These are phyloP conservation scores for Philaethria dido DNA, from an alignment of 2,888 invertebrate genomes.

Conservation along the genomic window DNA sequence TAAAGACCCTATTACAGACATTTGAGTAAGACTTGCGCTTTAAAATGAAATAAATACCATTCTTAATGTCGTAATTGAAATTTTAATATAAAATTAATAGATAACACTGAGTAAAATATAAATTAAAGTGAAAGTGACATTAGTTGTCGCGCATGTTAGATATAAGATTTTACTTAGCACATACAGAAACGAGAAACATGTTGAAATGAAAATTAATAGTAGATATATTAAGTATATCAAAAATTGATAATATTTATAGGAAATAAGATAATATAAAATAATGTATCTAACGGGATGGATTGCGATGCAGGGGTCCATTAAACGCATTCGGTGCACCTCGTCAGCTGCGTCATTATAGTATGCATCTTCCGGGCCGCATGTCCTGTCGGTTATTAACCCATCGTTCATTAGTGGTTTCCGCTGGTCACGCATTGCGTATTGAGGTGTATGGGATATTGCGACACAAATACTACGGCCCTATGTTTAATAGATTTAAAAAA, in stretches of 20 bases:
- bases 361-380: conserved; percentile 59
- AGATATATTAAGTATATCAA: not conserved
- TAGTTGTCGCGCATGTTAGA: too few relatives aligned
- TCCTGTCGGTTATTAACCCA: conserved; percentile 72
- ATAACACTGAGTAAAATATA: not conserved
- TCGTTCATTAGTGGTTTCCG: conserved; percentile 72
- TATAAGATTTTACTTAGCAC: too few relatives aligned
- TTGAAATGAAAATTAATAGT: too few relatives aligned
- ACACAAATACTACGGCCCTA: conserved; percentile 49
- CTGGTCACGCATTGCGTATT: conserved; percentile 70
- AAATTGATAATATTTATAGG: conserved; percentile 1
- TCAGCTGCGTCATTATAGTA: conserved; percentile 56
- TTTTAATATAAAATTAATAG: not conserved
- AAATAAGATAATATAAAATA: not conserved
- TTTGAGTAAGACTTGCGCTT: not conserved
- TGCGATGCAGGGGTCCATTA: conserved; percentile 30
- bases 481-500: not conserved
- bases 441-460: conserved; percentile 66
- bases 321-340: conserved; percentile 35
- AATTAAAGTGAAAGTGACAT: too few relatives aligned
- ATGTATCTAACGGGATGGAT: conserved; percentile 6
- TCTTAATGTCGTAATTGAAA: not conserved
- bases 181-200: too few relatives aligned
- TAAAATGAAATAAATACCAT: not conserved
- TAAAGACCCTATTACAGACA: not conserved